Evolutionary conservation across 2,113 vertebrate species (phyloP).

Genomic region (Grus americana): DNA sequence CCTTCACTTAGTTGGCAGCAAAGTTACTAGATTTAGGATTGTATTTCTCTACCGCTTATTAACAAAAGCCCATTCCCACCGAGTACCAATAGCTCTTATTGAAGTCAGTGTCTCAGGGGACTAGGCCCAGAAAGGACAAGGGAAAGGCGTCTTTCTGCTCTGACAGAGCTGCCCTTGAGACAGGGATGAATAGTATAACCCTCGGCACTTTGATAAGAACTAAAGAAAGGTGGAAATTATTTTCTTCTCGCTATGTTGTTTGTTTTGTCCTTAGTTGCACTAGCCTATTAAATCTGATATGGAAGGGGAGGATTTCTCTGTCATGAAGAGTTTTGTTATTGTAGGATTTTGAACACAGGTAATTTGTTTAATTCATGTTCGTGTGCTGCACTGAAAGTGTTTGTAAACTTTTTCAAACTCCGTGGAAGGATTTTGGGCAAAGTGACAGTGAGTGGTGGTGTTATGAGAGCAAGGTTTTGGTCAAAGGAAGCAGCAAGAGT

Average conservation of each 20-base stretch:
- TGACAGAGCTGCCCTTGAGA: not conserved
- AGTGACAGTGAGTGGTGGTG: not conserved
- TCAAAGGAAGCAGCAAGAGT: not conserved
- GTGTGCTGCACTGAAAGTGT: not conserved
- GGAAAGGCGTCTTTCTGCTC: not conserved
- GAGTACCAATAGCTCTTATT: not conserved
- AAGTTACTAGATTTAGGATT: not conserved
- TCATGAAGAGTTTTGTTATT: not conserved
- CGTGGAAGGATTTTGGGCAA: not conserved
- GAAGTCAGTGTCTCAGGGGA: not conserved
- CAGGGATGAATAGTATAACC: not conserved
- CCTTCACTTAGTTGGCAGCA: not conserved
- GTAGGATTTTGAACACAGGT: not conserved
- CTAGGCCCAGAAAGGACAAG: not conserved
- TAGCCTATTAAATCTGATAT: not conserved
- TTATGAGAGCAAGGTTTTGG: not conserved
- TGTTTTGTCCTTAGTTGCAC: not conserved
- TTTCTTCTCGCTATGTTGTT: not conserved
- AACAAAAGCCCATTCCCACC: not conserved
- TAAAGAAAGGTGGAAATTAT: not conserved
- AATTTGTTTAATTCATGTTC: not conserved
- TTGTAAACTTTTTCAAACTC: not conserved
- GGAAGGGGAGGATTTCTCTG: not conserved
- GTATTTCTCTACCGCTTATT: slow-evolving; percentile 16
- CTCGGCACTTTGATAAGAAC: not conserved